These are phyloP conservation scores for Ridgeia piscesae DNA, from an alignment of 1,140 invertebrate species.

Conservation along the genomic window DNA sequence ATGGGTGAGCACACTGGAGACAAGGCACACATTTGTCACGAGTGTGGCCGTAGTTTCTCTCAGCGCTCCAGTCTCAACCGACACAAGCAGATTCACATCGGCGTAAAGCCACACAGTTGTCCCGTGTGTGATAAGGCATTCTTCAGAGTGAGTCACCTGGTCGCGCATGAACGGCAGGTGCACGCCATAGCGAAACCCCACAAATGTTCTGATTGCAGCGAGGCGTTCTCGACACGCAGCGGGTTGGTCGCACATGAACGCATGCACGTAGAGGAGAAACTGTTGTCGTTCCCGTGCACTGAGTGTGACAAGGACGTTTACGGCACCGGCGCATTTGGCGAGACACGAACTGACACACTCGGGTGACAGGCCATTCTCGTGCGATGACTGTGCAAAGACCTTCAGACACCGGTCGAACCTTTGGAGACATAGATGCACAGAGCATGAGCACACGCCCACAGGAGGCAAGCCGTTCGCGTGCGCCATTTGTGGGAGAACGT, in stretches of 20 bases:
- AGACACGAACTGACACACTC: not conserved
- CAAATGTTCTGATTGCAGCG: not conserved
- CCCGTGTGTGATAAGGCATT: constrained; percentile 1
- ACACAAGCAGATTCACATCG: constrained; percentile 7
- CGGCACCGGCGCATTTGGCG: not conserved
- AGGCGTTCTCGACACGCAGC: not conserved
- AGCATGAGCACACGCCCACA: not conserved
- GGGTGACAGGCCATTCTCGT: constrained; percentile 2
- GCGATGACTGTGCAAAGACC: not conserved
- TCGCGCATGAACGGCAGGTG: not conserved
- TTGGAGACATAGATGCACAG: not conserved
- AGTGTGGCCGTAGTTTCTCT: not conserved
- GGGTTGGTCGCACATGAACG: not conserved
- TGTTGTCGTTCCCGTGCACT: not conserved
- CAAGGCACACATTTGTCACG: not conserved
- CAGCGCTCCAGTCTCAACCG: not conserved
- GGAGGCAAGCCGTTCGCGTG: not conserved
- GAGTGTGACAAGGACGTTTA: not conserved
- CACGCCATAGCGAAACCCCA: not conserved
- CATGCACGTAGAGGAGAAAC: not conserved
- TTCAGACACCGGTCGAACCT: constrained; percentile 7
- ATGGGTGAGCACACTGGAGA: not conserved
- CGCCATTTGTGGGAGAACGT: not conserved
- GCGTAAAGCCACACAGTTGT: not conserved
- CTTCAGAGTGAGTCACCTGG: not conserved